These are phyloP conservation scores for Ochropleura plecta DNA, from an alignment of 2,888 invertebrate genomes.

Conservation along the genomic window DNA sequence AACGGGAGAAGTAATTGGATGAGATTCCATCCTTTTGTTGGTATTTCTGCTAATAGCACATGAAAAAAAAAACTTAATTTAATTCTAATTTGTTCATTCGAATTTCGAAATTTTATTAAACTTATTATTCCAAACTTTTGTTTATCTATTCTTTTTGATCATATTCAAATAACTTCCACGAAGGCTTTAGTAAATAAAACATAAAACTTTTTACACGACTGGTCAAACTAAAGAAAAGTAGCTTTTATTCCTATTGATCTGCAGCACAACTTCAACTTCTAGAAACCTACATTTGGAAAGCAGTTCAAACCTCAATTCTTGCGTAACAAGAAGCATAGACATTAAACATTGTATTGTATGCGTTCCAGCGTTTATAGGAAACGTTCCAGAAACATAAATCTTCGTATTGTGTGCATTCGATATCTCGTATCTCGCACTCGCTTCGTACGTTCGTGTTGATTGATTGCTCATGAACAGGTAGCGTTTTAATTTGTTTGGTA, in stretches of 20 bases:
- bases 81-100: not conserved
- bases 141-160: not conserved
- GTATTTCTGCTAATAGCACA: not conserved
- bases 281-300: slow-evolving; percentile 2
- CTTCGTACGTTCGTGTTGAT: slow-evolving; percentile 44
- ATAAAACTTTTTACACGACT: not conserved
- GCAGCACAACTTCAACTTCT: not conserved
- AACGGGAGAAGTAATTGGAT: too few species aligned
- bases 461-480: slow-evolving; percentile 57
- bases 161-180: not conserved
- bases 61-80: too few species aligned
- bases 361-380: slow-evolving; percentile 26
- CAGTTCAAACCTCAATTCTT: slow-evolving; percentile 7
- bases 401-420: slow-evolving; percentile 58
- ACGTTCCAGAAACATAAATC: slow-evolving; percentile 54
- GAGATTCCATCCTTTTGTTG: not conserved
- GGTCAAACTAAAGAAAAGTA: not conserved
- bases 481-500: not conserved
- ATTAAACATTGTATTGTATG: slow-evolving; percentile 51
- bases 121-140: not conserved
- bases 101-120: not conserved
- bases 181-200: too few species aligned
- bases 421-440: slow-evolving; percentile 46
- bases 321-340: slow-evolving; percentile 27
- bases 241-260: not conserved